Conservation (phyloP, 2,888 invertebrate genomes). For the Microchrysa polita region DNA sequence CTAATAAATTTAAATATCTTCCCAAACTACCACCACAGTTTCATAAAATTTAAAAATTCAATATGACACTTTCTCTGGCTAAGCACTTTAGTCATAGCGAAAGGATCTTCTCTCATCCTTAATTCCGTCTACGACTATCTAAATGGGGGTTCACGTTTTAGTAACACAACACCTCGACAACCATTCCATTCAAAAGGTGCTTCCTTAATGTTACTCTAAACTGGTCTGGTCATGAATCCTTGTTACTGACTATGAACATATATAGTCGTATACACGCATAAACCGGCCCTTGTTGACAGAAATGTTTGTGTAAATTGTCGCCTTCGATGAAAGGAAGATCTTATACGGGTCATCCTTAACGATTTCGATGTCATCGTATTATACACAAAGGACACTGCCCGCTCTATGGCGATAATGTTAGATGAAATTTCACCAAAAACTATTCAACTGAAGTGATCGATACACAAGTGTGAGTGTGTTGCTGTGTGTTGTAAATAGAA, state of each 20-base stretch:
- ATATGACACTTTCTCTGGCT: background rate
- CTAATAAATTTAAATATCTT: too few species aligned
- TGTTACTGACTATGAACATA: background rate
- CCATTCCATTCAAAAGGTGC: background rate
- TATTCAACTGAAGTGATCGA: background rate
- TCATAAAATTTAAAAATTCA: background rate
- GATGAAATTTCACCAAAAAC: background rate
- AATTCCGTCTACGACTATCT: background rate
- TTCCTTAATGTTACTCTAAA: conserved; percentile 11
- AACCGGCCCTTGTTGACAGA: too few species aligned
- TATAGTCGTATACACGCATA: background rate
- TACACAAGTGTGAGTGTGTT: background rate
- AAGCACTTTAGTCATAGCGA: background rate
- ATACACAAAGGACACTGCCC: background rate
- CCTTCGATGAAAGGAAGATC: background rate
- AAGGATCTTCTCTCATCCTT: background rate
- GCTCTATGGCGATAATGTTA: background rate
- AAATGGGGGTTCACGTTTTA: background rate
- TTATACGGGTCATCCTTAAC: background rate
- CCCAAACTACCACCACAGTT: too few species aligned
- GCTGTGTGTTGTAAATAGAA: conserved; percentile 32
- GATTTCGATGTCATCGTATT: background rate
- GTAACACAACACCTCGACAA: background rate
- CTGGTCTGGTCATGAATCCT: conserved; percentile 5
- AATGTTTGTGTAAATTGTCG: too few species aligned